Percentiles rank a stretch among this genome's conserved stretches.
phyloP scores from a whole-genome alignment of 2,113 vertebrate genomes.

The Ceratotherium simum region DNA sequence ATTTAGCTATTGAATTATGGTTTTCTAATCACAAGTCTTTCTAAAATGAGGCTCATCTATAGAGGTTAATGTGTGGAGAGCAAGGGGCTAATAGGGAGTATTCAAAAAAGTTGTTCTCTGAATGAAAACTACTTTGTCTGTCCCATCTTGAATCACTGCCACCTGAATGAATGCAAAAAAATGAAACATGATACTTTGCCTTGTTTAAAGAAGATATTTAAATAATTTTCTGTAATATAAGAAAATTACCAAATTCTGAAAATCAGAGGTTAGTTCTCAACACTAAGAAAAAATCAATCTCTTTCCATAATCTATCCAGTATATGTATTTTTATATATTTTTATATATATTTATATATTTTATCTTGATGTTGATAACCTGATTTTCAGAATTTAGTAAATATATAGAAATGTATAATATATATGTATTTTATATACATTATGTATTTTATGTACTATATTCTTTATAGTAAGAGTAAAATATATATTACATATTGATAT shows the following conservation, averaged over 20 bases:
- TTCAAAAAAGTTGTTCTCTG: neutral
- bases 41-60: neutral
- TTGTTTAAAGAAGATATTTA: neutral
- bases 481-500: no score
- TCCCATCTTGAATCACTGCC: fast-evolving
- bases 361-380: neutral
- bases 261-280: neutral
- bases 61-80: neutral
- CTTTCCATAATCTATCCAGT: neutral
- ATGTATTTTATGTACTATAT: no score
- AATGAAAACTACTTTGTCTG: neutral
- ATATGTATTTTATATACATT: neutral
- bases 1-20: neutral
- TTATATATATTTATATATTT: neutral
- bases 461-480: no score
- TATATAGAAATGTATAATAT: neutral
- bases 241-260: neutral
- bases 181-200: neutral
- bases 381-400: neutral
- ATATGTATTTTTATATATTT: neutral
- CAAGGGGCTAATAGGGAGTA: neutral
- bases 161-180: neutral
- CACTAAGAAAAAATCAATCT: neutral
- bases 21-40: neutral
- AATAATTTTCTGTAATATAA: neutral